Evolutionary conservation across 35 echinoderm and acorn worm genomes (phyloP).

Genomic region (Hemicentrotus pulcherrimus): DNA sequence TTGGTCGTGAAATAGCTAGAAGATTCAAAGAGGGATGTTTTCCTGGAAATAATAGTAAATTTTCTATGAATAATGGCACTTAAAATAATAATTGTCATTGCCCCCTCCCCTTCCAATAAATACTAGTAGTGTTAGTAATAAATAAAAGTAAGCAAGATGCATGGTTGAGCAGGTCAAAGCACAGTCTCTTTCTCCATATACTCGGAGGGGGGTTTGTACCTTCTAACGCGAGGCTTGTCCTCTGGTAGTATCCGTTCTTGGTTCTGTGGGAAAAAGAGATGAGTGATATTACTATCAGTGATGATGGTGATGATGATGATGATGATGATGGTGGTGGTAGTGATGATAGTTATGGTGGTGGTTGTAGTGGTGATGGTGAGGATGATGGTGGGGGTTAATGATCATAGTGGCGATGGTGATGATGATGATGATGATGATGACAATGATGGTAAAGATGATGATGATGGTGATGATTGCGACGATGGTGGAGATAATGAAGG

Average conservation of each 20-base stretch:
- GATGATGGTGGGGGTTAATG: neutral
- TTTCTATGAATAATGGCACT: neutral
- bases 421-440: neutral
- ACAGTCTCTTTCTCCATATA: slow-evolving; percentile 78
- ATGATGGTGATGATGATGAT: neutral
- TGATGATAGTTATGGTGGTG: neutral
- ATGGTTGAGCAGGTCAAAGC: slow-evolving; percentile 50
- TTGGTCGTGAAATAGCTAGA: too few relatives aligned
- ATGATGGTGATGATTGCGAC: neutral
- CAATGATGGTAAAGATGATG: neutral
- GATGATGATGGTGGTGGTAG: neutral
- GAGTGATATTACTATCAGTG: neutral
- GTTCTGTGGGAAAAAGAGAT: slow-evolving; percentile 48
- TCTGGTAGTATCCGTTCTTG: slow-evolving; percentile 66
- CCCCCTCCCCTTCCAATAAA: neutral
- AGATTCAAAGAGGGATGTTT: too few relatives aligned
- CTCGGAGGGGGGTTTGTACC: slow-evolving; percentile 75
- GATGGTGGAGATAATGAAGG: neutral
- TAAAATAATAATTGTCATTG: slow-evolving; percentile 2
- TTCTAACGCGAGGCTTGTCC: slow-evolving; percentile 60
- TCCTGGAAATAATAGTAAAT: neutral
- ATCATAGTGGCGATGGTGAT: neutral
- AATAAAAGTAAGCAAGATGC: slow-evolving; percentile 4
- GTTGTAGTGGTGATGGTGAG: neutral
- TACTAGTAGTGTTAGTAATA: neutral